A percentile compares a stretch with the other conserved stretches of the same genome.
Evolutionary conservation across 2,888 invertebrate genomes (phyloP).

Genomic region (Cryptops parisi): DNA sequence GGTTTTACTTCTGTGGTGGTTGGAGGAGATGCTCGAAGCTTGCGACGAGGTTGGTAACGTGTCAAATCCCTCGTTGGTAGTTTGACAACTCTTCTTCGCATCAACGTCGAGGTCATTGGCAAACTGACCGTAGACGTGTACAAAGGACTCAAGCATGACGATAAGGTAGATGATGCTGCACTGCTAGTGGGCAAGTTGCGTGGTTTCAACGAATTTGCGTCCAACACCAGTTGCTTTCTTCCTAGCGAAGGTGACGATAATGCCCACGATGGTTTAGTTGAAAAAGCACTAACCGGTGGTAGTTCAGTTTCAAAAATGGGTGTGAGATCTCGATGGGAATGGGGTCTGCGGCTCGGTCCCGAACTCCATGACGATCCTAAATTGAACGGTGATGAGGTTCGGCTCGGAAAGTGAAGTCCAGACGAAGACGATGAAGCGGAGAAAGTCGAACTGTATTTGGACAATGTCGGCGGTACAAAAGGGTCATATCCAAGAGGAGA

Average conservation of each 20-base stretch:
- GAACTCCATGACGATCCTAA: background rate
- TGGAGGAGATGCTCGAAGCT: too few relatives aligned
- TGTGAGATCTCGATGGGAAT: too few relatives aligned
- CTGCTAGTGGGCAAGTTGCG: too few relatives aligned
- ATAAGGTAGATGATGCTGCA: background rate
- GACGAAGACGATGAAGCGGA: background rate
- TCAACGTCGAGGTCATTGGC: background rate
- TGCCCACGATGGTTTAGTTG: background rate
- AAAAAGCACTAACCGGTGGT: too few relatives aligned
- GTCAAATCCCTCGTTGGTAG: background rate
- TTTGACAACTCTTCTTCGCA: background rate
- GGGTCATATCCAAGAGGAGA: background rate
- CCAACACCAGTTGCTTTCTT: too few relatives aligned
- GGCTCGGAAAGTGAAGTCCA: background rate
- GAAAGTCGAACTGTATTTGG: background rate
- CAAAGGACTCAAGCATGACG: background rate
- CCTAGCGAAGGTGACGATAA: too few relatives aligned
- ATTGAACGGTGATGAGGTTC: background rate
- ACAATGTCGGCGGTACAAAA: background rate
- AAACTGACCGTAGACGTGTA: background rate
- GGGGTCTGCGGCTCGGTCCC: too few relatives aligned
- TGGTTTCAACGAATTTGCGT: too few relatives aligned
- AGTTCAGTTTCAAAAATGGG: too few relatives aligned
- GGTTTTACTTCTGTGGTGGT: too few relatives aligned
- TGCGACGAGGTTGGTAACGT: background rate